Evolutionary conservation across 2,797 vertebrate species (phyloP).

Genomic region (Vireo griseus): DNA sequence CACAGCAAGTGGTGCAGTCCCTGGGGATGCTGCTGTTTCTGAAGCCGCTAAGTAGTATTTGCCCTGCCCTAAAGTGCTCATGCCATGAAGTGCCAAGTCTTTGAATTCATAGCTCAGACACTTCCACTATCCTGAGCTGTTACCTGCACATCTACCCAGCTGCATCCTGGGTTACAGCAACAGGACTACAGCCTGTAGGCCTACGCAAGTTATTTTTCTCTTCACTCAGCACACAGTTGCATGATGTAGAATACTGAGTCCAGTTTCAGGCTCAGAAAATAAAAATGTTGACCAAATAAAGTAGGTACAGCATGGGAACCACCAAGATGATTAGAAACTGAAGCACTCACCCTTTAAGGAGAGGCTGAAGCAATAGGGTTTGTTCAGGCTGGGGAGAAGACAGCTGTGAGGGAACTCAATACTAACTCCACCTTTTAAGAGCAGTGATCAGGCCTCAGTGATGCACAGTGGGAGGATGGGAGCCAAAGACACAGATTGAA

Average conservation of each 20-base stretch:
- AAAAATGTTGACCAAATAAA: neutral
- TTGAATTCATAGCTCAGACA: neutral
- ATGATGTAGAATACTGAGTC: neutral
- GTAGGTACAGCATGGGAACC: neutral
- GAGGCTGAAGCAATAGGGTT: neutral
- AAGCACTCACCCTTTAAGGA: neutral
- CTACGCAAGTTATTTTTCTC: neutral
- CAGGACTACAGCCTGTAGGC: neutral
- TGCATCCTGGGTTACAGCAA: neutral
- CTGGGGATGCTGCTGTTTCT: neutral
- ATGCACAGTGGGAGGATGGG: neutral
- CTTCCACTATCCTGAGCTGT: neutral
- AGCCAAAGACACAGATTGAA: neutral
- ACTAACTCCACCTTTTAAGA: neutral
- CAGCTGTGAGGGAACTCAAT: neutral
- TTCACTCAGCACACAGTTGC: neutral
- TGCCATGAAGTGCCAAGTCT: neutral
- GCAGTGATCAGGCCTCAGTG: neutral
- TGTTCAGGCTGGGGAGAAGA: neutral
- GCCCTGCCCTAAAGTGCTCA: neutral
- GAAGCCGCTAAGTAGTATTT: neutral
- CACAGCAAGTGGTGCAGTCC: neutral
- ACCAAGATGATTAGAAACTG: neutral
- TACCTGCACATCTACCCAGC: neutral
- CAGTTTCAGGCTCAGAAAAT: neutral